Percentiles rank a stretch among this genome's conserved stretches.
phyloP scores from a whole-genome alignment of 2,797 vertebrate genomes.

The Esox masquinongy region DNA sequence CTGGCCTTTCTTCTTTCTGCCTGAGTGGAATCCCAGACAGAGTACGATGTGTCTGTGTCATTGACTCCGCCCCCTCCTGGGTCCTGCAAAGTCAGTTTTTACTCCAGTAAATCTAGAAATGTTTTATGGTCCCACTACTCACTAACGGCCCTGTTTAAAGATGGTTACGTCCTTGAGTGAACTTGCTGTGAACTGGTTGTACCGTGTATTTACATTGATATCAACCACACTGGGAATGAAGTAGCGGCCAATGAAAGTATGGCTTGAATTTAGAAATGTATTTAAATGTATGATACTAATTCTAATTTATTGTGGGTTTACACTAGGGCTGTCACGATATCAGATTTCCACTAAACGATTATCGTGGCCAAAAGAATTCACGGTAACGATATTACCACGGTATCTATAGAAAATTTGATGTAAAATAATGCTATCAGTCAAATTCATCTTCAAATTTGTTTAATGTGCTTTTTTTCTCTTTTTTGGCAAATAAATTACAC shows the following conservation, averaged over 20 bases:
- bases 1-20: neutral
- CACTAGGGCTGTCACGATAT: too few relatives aligned
- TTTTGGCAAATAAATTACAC: too few relatives aligned
- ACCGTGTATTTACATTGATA: neutral
- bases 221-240: neutral
- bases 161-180: neutral
- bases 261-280: neutral
- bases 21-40: neutral
- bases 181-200: neutral
- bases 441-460: too few relatives aligned
- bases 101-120: neutral
- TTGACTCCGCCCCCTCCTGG: neutral
- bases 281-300: neutral
- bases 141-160: neutral
- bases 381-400: too few relatives aligned
- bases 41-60: neutral
- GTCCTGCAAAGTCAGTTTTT: neutral
- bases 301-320: neutral
- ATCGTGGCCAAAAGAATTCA: too few relatives aligned
- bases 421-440: too few relatives aligned
- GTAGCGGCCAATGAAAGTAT: neutral
- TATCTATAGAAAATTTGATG: too few relatives aligned
- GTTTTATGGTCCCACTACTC: neutral
- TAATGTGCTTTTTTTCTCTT: too few relatives aligned
- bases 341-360: too few relatives aligned